Base-by-base conservation (phyloP, 2,888 invertebrate species). In the Stenodera caucasica region DNA sequence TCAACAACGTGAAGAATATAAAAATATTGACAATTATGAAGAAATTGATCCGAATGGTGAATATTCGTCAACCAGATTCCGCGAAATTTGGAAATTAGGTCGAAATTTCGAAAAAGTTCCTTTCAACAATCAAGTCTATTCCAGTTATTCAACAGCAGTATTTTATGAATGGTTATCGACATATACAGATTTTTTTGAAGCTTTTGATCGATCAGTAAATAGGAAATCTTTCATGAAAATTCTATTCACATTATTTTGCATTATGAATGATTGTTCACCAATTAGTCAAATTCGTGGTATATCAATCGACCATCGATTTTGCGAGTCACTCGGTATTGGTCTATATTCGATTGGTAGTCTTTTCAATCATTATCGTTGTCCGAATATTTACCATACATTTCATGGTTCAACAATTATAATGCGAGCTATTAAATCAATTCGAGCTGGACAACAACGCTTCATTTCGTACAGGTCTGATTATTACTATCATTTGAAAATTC, bases 81-180 rank as follows among this genome's bases (percentile, higher is more conserved):
- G 80, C 55, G 80, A 86, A 57, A 84, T 88, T 56, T 87, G 90
- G 69, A 84, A 86, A 50, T 79, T 92, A n/a, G 86, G 85, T 23
- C 86, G 88, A 21, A 90, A 92, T 79, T 80, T 86, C 49, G 84
- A 86, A 5, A 84, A 84, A 67, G 82, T 90, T 63, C 78, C 82
- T 2, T 75, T 83, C 6, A 81, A 85, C 15, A 91, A 92, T 82
- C 81, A 92, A 35, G 89, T 90, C 72, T 85, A 86, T 63, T 86
- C 89, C 70, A 80, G 86, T 2, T 81, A 88, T 0, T 86, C 86
- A 32, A 84, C 88, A 53, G 84, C 85, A 12, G 83, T 87, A 7
- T 82, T 90, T 35, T 80, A 88, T 58, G 83, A 86, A 60, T 82
- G 86, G 50, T 76, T 92, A n/a, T 80, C 82, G 12, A 33, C 12